Percentiles rank a stretch among this genome's conserved stretches.
phyloP scores from a whole-genome alignment of 2,888 invertebrate genomes.

The Balanococcus diminutus region DNA sequence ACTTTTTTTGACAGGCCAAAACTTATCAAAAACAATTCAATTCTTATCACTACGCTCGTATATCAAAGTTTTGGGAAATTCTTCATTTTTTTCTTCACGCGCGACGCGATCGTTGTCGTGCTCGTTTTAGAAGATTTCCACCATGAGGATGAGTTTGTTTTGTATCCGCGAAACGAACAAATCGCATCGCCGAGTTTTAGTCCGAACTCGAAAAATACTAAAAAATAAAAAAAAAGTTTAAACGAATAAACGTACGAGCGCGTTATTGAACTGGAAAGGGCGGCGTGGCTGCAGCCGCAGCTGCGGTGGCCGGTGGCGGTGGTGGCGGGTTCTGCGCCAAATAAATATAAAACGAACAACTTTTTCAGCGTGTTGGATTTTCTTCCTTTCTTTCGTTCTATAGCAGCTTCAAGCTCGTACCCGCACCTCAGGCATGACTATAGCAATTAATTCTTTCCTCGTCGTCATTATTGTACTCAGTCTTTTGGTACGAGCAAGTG shows the following conservation, averaged over 20 bases:
- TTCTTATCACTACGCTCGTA: constrained; percentile 28
- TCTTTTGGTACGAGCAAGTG: too few relatives aligned
- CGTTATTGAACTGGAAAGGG: not conserved
- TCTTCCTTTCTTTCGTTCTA: not conserved
- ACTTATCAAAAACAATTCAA: not conserved
- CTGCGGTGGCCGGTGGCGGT: not conserved
- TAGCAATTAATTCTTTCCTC: not conserved
- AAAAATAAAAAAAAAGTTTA: not conserved
- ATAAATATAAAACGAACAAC: not conserved
- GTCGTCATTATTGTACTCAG: not conserved
- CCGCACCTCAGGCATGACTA: too few relatives aligned
- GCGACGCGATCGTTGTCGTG: not conserved
- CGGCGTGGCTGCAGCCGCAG: not conserved
- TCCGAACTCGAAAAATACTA: too few relatives aligned
- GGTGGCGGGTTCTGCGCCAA: not conserved
- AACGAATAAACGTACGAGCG: not conserved
- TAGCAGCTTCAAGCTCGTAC: not conserved
- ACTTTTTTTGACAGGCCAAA: not conserved
- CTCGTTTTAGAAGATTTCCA: not conserved
- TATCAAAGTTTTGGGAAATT: not conserved
- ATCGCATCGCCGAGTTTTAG: not conserved
- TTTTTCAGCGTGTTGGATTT: not conserved
- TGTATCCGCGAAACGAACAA: not conserved
- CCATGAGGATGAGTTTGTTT: not conserved
- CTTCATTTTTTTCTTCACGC: not conserved